Base-by-base conservation (phyloP, 2,113 vertebrate genomes). In the Dolichallabes microphthalmus region DNA sequence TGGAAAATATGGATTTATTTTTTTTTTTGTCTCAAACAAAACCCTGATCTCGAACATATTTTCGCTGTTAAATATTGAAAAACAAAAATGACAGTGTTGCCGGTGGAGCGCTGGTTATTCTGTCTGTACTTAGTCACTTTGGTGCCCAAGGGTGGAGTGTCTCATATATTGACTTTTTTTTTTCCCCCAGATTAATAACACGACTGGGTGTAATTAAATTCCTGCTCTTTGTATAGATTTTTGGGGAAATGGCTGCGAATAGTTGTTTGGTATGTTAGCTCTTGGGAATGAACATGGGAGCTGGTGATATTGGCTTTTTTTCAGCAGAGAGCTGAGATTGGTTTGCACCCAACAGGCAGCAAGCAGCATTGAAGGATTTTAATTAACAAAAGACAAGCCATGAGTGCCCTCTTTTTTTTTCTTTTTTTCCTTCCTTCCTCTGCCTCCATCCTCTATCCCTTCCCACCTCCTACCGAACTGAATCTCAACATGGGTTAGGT, bases 351-450 rank as follows among this genome's bases (percentile, higher is more conserved):
- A 89, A 85, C 88, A 85, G 88, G 81, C 86, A 87, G 89, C 86
- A 77, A 30, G 88, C 60, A 20, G 85, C 85, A 88, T 90, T 90
- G 90, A 82, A 88, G 87, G 83, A 84, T 89, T 91, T 91, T 91
- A 92, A 92, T 93, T 92, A 92, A 90, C 79, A 84, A 78, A 83
- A 85, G 83, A 85, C 63, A 80, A 82, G 39, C 85, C 83, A 27
- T 52, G 60, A 19, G 55, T 73, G n/a, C 32, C 64, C 73, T 73
- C 20, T 71, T 35, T 58, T 73, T 25, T 50, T 60, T 73, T n/a
- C n/a, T n/a, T 80, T 35, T 60, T 74, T 50, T 25, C 50, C 57
- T 79, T 85, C 52, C 84, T 61, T 17, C 19, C 68, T 45, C 45
- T 45, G 45, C 45, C 45, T 45, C 52, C 84, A 53, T 17, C 19